Evolutionary conservation across 2,888 invertebrate species (phyloP), one percentile per base, ranked within the genome.

Genomic region (Andrena fulva): DNA sequence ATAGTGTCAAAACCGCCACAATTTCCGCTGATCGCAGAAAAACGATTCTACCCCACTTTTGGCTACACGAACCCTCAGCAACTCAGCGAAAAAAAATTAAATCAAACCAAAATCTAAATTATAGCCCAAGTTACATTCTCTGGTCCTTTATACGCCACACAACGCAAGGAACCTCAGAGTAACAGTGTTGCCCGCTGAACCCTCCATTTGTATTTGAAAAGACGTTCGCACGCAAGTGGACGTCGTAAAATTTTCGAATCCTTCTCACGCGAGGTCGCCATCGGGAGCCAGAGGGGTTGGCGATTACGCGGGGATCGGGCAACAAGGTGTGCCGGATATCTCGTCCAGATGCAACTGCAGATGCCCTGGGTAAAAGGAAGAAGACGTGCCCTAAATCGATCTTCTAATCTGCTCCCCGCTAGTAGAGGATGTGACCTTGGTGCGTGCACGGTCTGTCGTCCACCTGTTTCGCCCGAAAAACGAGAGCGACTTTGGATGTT

Each of bases 401-500:
- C 69, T 52, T 54, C 82, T 50, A 69, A 29, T 67, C 59, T 69
- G 63, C 54, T 67, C 56, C 33, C 31, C 35, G 31, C 33, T 54
- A 20, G 52, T n/a, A 5, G 60, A 29, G 67, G 52, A 82, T 52
- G 59, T 6, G 83, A 76, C 89, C 89, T 89, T 89, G 86, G 80
- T 16, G 69, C 82, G 86, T 80, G 76, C 82, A 80, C 82, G 80
- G 84, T 81, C 85, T 85, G 84, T 79, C 79, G 73, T 86, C 82
- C 89, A 89, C 89, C 89, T 89, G 89, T 89, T 89, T 82, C 75
- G 54, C 76, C 31, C 73, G 56, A 73, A 88, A 87, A 88, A 83
- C 75, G 77, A 74, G 42, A 62, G 33, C 27, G 82, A 76, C 84
- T 78, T 78, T 84, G 83, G 24, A 54, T 64, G 75, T 71, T 78